Percentiles rank a stretch among this genome's conserved stretches.
Conservation (phyloP, 2,797 vertebrate species). For the Parauchenoglanis ngamensis region DNA sequence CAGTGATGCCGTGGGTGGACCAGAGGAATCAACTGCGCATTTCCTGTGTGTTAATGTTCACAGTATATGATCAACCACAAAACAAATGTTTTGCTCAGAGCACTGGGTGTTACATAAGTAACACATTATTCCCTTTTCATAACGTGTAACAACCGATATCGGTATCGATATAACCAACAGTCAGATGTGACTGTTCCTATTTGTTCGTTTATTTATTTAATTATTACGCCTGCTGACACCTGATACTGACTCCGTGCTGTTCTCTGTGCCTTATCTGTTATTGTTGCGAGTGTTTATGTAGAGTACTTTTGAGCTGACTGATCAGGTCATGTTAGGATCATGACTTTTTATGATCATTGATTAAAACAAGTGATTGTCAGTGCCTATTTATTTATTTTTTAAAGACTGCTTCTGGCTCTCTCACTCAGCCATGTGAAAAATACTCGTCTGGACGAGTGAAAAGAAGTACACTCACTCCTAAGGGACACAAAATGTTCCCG, state of each 20-base stretch:
- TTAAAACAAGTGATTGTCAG: background rate
- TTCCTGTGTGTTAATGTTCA: background rate
- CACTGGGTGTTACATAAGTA: background rate
- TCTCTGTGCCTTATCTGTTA: background rate
- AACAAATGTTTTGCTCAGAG: background rate
- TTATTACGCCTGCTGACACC: background rate
- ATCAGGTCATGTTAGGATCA: background rate
- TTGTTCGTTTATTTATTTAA: no score
- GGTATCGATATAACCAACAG: no score
- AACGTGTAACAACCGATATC: background rate
- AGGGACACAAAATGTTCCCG: slow-evolving; percentile 43
- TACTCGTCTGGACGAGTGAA: background rate
- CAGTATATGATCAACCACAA: background rate
- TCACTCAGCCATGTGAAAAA: background rate
- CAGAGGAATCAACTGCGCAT: background rate
- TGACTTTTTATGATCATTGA: no score
- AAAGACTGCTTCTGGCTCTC: background rate
- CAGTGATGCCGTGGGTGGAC: background rate
- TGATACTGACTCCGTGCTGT: background rate
- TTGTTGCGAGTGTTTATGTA: background rate
- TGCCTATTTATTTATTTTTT: background rate
- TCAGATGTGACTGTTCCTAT: no score
- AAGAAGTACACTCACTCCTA: slow-evolving; percentile 29
- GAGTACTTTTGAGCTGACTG: background rate
- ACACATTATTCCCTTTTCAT: background rate